Evolutionary conservation across 2,113 vertebrate species (phyloP), one percentile per base, ranked within the genome.

Genomic region (Helogale parvula): DNA sequence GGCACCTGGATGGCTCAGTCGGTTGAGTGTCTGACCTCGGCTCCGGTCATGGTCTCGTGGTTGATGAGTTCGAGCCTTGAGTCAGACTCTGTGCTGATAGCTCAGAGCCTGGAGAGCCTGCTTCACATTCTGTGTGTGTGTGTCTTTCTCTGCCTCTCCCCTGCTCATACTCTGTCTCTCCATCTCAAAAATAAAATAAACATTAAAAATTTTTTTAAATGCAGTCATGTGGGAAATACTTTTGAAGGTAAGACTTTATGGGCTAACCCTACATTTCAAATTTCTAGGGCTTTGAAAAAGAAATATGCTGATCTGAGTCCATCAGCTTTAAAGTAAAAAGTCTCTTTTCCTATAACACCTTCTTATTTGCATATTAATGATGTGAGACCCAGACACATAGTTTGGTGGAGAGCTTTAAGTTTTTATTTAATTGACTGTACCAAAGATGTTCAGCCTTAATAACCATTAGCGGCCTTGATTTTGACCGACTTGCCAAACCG

Each of bases 241-340:
- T 84, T 87, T 81, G 47, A 92, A 92, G 87, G 82, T 77, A 89
- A 97, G 45, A 45, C 35, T 91, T 97, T 90, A 87, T 50, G 21
- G 25, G 77, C 54, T 86, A 38, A 65, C 31, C 71, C 81, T 93
- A 88, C 72, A 86, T 45, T 89, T 95, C 76, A 88, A 57, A 81
- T 76, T 93, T 84, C 54, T 92, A 90, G 52, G 60, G 3, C 81
- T 93, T 92, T 83, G 63, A 88, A 60, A 86, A 92, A 80, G 69
- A 94, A 97, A 41, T 35, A 81, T 17, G 65, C 4, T 14, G 29
- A 72, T 94, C 31, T n/a, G 33, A 79, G 38, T 65, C 77, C 52
- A 72, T 14, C 54, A 45, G 10, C 33, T 47, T 92, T 86, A 65
- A 91, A 96, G 72, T 69, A 68, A 90, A 96, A 89, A 88, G 23